Evolutionary conservation across 2,113 vertebrate species (phyloP), one percentile per base, ranked within the genome.

Genomic region (human): DNA sequence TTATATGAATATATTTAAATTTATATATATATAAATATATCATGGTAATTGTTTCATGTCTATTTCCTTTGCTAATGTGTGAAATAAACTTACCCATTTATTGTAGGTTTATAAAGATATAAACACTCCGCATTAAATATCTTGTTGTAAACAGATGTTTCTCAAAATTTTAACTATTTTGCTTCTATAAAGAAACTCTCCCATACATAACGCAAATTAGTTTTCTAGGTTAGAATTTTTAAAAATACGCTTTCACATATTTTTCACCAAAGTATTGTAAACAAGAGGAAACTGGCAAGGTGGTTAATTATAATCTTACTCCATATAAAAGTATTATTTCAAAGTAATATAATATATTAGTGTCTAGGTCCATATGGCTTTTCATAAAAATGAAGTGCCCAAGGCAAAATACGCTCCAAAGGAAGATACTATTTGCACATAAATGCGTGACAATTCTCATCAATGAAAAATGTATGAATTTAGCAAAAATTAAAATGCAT

Each of bases 401-500:
- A 22, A 43, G 70, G 96, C 93, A 78, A 95, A 84, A 75, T 32
- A 64, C 52, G 22, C 89, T 45, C 90, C 81, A 85, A 81, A 96
- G 82, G 23, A 85, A 52, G 92, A 91, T 72, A 86, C 32, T 17
- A 90, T 96, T 97, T 96, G 82, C 89, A 96, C 89, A 84, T 61
- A 94, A 97, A 95, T 95, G 6, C 4, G 43, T 72, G 55, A 45
- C 57, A 97, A 89, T 25, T 96, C 97, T 90, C 70, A 82, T 89
- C 96, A 97, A 98, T 94, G 83, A 88, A 90, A 91, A 91, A 96
- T 93, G 96, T 96, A 95, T 98, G 78, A 80, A 66, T 90, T 45
- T 75, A 70, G 66, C 45, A 23, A 73, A 97, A 97, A 96, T 78
- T 84, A 95, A 97, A 97, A 91, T 38, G 66, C 20, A 76, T 75